Base-by-base conservation (phyloP, 2,888 invertebrate genomes). In the Drosophila pegasa region DNA sequence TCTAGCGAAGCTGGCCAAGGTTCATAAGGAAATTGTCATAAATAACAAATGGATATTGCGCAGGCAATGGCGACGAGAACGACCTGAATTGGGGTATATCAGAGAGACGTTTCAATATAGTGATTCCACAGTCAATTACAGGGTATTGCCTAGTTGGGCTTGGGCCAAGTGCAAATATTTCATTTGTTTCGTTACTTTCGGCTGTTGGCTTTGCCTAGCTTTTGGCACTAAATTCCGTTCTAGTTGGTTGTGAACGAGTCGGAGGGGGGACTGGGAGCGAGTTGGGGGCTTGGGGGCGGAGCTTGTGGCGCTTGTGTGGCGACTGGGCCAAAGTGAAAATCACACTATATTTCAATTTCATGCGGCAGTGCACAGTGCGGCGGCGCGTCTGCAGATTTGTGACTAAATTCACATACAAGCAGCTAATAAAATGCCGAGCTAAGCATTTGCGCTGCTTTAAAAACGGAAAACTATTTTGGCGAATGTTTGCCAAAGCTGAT, bases 271-370 rank as follows among this genome's bases (percentile, higher is more conserved):
- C 7, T 3, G 7, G 2, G 22, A 29, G 18, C 5, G 7, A 22
- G 18, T 6, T 2, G 14, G 4, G 10, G 16, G 16, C 0, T 5
- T 18, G 6, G 25, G 16, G 18, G 9, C 38, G 20, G 29, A 25
- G 25, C 5, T 5, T 3, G 25, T 1, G 37, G 14, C 3, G 20
- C 20, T 25, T 41, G 50, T 56, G 27, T 31, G 41, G 27, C 43
- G 59, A 43, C 50, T 45, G 51, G 67, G 60, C 63, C 67, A 85
- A 86, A 84, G 87, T 86, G 87, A 87, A 87, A 84, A 86, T 86
- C 87, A 87, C 85, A 86, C 87, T 85, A 84, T 87, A 87, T 87
- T 86, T 86, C 85, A 86, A 86, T 86, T 86, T 86, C 85, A 86
- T 87, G 85, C 82, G 82, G 82, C 84, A 71, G 57, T 87, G 85